A percentile compares a stretch with the other conserved stretches of the same genome.
phyloP scores from a whole-genome alignment of 2,113 vertebrate species.

The Cromileptes altivelis region DNA sequence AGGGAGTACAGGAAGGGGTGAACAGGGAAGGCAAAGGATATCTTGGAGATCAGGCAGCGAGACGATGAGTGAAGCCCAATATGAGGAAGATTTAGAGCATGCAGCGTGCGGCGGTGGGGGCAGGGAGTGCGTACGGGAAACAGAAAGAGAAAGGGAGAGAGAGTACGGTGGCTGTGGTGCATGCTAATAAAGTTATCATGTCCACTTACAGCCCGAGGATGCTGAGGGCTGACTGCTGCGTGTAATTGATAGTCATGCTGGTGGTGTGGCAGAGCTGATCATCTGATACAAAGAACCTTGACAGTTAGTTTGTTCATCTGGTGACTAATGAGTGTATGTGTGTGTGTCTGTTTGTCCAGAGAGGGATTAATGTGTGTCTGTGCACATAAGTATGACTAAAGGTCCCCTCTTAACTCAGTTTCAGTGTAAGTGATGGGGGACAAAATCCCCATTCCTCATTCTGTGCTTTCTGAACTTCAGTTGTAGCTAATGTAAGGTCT shows the following conservation, averaged over 20 bases:
- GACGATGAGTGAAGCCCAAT: constrained; percentile 37
- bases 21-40: constrained; percentile 30
- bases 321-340: constrained; percentile 18
- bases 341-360: constrained; percentile 8
- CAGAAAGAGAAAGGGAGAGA: constrained; percentile 15
- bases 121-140: constrained; percentile 13
- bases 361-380: background rate
- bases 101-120: background rate
- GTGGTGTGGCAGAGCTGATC: constrained; percentile 31
- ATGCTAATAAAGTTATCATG: constrained; percentile 74
- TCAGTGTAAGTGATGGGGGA: background rate
- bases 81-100: constrained; percentile 49
- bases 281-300: constrained; percentile 32
- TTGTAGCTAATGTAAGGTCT: background rate
- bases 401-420: background rate
- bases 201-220: constrained; percentile 51
- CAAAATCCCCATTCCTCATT: background rate
- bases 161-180: constrained; percentile 22
- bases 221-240: constrained; percentile 47
- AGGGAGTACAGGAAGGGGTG: constrained; percentile 30
- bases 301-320: constrained; percentile 40
- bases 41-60: constrained; percentile 36
- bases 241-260: constrained; percentile 59
- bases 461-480: background rate
- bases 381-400: background rate